Conservation (phyloP, 2,113 vertebrate genomes). For the Mastomys coucha region DNA sequence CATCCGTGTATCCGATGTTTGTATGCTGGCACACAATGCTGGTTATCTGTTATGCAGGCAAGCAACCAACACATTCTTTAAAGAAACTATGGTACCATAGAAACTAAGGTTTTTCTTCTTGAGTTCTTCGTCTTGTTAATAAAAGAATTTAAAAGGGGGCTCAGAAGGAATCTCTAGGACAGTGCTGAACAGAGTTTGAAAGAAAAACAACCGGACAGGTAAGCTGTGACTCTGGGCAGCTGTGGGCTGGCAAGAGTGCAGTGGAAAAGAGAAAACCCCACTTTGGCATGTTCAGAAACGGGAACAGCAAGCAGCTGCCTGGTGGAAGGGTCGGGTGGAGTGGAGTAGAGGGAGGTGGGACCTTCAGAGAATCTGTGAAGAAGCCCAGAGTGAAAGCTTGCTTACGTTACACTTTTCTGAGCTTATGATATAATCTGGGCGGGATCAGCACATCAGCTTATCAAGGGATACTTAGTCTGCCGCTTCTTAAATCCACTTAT, state of each 20-base stretch:
- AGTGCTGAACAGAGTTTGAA: background rate
- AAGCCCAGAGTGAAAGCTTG: background rate
- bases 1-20: background rate
- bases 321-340: fast-evolving
- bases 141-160: background rate
- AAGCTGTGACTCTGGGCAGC: background rate
- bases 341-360: fast-evolving
- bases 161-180: background rate
- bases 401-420: background rate
- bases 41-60: background rate
- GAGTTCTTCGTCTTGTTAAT: background rate
- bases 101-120: background rate
- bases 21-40: background rate
- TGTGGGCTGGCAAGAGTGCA: background rate
- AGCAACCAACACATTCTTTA: background rate
- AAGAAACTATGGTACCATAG: background rate
- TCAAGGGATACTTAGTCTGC: background rate
- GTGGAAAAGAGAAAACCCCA: background rate
- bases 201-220: background rate
- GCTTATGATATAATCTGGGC: background rate
- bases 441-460: background rate
- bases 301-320: background rate
- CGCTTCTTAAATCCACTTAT: background rate
- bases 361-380: background rate
- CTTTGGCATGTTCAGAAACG: background rate